A percentile compares a stretch with the other conserved stretches of the same genome.
phyloP scores from a whole-genome alignment of 1,140 invertebrate species.

The Hormaphis cornu region DNA sequence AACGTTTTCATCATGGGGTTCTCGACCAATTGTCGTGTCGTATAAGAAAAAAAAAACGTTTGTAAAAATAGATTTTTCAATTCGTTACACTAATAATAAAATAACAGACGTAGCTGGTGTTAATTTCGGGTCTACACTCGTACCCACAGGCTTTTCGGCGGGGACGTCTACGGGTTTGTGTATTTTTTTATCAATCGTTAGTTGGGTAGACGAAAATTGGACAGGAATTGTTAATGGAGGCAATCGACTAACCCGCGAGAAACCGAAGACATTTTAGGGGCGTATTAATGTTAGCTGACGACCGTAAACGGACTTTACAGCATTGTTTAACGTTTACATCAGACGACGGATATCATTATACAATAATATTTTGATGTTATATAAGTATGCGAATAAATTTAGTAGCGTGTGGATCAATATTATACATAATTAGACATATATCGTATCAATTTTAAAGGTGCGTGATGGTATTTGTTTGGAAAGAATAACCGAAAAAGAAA shows the following conservation, averaged over 20 bases:
- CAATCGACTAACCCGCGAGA: background rate
- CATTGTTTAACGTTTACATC: background rate
- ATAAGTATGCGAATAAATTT: background rate
- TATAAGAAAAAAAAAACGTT: background rate
- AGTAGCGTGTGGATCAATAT: constrained; percentile 19
- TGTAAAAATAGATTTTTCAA: too few relatives aligned
- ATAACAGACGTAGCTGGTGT: too few relatives aligned
- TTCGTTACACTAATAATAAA: too few relatives aligned
- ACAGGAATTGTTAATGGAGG: background rate
- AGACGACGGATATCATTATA: background rate
- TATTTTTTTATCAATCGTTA: too few relatives aligned
- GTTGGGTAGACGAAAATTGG: too few relatives aligned
- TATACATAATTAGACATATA: background rate
- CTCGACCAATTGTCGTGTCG: background rate
- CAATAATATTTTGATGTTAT: background rate
- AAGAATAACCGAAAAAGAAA: too few relatives aligned
- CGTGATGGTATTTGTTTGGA: background rate
- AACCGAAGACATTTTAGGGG: background rate
- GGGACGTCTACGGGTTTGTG: too few relatives aligned
- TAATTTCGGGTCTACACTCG: too few relatives aligned
- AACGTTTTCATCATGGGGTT: constrained; percentile 17
- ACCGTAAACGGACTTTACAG: background rate
- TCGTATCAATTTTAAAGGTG: background rate
- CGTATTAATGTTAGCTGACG: too few relatives aligned
- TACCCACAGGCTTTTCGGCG: too few relatives aligned